Evolutionary conservation across 1,140 invertebrate species (phyloP), one percentile per base, ranked within the genome.

Genomic region (Drosophila dunni): DNA sequence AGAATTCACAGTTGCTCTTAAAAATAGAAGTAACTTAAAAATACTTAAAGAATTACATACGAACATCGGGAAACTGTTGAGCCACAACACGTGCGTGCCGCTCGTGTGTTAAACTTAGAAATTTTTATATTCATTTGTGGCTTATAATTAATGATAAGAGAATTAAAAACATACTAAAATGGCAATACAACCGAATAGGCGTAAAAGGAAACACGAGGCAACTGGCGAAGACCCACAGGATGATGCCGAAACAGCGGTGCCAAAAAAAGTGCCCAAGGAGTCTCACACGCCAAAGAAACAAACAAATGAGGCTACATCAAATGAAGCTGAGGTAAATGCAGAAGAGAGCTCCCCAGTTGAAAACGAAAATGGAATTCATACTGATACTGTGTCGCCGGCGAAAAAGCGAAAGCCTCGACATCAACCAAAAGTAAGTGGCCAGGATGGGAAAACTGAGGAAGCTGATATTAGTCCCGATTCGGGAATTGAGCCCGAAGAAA

Each of bases 181-280:
- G 91, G 91, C 91, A 11, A 81, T 91, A 24, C 83, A 91, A 72
- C 48, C 75, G 17, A 92, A 91, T 66, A 76, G 75, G 46, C 75
- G 84, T 6, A 92, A 91, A n/a, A 79, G 89, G 36, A 78, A 90
- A 58, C 81, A 90, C 24, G 81, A 85, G 40, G 38, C 33, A 6
- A 40, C 70, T 11, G 42, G 40, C 0, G 38, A 17, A 7, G 70
- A 70, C 1, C 61, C 77, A 20, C 48, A 53, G 33, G 85, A 88
- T 33, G 91, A 89, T 4, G 81, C 78, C 7, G 90, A 89, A 57
- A 57, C 60, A 29, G 90, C 53, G 13, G 81, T 91, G 9, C 90
- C 90, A 5, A 90, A 76, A 34, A 91, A 91, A 56, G 24, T 84
- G 0, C 9, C 78, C 5, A 91, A 91, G 38, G 70, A 91, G 48